Evolutionary conservation across 2,888 invertebrate genomes (phyloP).

Genomic region (Pachymerium ferrugineum): DNA sequence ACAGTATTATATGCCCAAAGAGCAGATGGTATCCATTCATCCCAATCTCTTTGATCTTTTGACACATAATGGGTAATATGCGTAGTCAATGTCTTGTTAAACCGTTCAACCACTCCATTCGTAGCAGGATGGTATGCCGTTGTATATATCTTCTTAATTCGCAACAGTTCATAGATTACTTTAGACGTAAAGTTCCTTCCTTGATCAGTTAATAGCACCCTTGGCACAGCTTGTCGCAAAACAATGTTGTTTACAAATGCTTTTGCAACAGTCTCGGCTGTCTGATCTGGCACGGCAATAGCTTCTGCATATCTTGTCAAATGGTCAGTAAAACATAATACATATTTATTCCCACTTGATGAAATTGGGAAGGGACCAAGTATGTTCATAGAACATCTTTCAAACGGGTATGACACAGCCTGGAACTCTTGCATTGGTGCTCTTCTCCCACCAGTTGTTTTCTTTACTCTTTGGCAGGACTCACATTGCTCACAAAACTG

Average conservation of each 20-base stretch:
- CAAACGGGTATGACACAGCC: background rate
- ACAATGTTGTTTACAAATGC: background rate
- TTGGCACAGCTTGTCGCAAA: background rate
- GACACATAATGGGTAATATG: constrained; percentile 39
- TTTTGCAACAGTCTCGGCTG: background rate
- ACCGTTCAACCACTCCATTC: constrained; percentile 39
- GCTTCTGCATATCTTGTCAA: background rate
- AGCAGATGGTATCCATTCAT: constrained; percentile 38
- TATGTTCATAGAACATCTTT: background rate
- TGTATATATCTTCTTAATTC: background rate
- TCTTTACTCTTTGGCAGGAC: no score
- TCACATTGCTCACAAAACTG: background rate
- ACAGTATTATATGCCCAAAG: constrained; percentile 39
- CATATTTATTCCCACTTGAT: background rate
- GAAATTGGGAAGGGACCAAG: background rate
- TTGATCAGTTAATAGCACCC: background rate
- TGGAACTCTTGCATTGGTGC: background rate
- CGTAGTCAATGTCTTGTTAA: constrained; percentile 39
- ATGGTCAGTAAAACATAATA: background rate
- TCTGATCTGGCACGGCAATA: background rate
- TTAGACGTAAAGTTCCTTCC: background rate
- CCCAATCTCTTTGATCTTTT: constrained; percentile 40
- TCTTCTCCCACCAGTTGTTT: background rate
- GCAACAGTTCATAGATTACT: background rate
- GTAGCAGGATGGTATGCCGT: background rate